Percentiles rank a stretch among this genome's conserved stretches.
Evolutionary conservation across 1,140 invertebrate species (phyloP).

Genomic region (Ylistrum balloti): DNA sequence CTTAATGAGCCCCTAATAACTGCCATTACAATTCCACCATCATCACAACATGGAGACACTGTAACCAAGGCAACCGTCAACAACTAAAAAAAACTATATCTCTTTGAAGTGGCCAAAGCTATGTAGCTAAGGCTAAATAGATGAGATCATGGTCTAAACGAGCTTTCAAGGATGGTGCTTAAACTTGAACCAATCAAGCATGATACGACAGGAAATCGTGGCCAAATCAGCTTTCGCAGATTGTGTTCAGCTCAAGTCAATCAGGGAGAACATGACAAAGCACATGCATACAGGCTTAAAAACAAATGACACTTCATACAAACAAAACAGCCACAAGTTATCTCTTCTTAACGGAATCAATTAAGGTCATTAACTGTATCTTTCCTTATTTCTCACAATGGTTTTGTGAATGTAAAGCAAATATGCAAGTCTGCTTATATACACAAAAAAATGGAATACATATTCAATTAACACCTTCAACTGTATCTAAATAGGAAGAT

Average conservation of each 20-base stretch:
- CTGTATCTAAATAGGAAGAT: too few species aligned
- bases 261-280: constrained; percentile 15
- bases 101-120: constrained; percentile 32
- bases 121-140: constrained; percentile 23
- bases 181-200: constrained; percentile 25
- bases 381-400: background rate
- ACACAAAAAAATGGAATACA: too few species aligned
- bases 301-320: constrained; percentile 18
- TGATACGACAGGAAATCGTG: constrained; percentile 31
- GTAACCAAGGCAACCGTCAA: constrained; percentile 31
- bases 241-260: constrained; percentile 38
- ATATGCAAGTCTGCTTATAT: too few species aligned
- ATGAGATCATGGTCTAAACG: constrained; percentile 31
- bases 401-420: background rate
- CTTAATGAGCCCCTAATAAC: constrained; percentile 25
- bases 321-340: background rate
- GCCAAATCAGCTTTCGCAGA: constrained; percentile 14
- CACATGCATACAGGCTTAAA: constrained; percentile 1
- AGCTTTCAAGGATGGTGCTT: constrained; percentile 37
- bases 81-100: constrained; percentile 19
- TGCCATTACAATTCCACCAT: background rate
- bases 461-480: too few species aligned
- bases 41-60: constrained; percentile 23
- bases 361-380: background rate
- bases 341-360: background rate